These are phyloP conservation scores for Drosophila oshimai DNA, from an alignment of 1,140 invertebrate genomes.

Conservation along the genomic window DNA sequence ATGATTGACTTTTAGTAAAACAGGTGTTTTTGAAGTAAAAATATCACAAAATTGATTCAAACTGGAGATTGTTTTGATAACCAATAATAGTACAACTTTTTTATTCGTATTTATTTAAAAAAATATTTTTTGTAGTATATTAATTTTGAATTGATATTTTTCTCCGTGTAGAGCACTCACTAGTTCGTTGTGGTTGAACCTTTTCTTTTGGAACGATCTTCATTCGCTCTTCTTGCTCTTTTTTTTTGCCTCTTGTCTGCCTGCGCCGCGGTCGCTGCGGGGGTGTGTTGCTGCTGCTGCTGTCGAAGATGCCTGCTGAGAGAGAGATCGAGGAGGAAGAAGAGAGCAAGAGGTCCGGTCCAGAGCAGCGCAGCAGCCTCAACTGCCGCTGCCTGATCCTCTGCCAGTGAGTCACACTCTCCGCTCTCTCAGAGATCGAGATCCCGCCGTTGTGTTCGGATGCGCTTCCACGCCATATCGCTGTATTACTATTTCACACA, in stretches of 20 bases:
- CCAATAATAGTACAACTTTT: no score
- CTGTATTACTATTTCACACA: constrained; percentile 6
- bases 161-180: not conserved
- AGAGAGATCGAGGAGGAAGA: not conserved
- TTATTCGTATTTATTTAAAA: no score
- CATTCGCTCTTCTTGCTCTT: constrained; percentile 21
- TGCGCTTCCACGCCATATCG: constrained; percentile 35
- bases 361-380: no score
- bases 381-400: constrained; percentile 22
- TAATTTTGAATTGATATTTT: no score
- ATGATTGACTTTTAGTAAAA: no score
- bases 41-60: no score
- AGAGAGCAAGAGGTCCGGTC: not conserved
- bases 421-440: constrained; percentile 29
- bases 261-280: constrained; percentile 47
- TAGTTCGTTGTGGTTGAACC: constrained; percentile 3
- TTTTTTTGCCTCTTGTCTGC: constrained; percentile 29
- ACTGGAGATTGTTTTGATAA: no score
- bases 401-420: constrained; percentile 45
- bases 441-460: constrained; percentile 45
- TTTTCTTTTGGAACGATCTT: constrained; percentile 25
- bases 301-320: constrained; percentile 35
- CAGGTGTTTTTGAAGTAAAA: no score
- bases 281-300: constrained; percentile 45
- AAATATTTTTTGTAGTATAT: no score